phyloP scores from a whole-genome alignment of 2,888 invertebrate genomes.

The Ypsolopha sequella region DNA sequence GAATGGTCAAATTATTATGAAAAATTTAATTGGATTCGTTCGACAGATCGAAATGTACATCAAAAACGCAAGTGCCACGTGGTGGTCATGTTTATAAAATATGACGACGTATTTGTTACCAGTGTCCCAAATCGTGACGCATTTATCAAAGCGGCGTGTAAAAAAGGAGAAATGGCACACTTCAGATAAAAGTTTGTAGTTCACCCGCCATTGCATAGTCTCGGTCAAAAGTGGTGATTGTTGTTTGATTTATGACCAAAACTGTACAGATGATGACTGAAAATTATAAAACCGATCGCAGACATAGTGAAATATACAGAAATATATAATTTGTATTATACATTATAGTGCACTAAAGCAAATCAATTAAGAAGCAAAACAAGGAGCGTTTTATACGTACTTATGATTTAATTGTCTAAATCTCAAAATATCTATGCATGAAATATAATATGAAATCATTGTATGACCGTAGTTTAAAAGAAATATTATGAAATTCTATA shows the following conservation, averaged over 20 bases:
- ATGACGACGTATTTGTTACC: constrained; percentile 46
- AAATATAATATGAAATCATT: too few species aligned
- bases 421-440: constrained; percentile 1
- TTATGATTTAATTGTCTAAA: constrained; percentile 2
- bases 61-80: constrained; percentile 26
- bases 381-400: constrained; percentile 22
- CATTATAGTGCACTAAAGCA: constrained; percentile 38
- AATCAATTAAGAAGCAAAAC: constrained; percentile 37
- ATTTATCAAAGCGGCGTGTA: constrained; percentile 67
- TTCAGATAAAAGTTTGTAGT: constrained; percentile 44
- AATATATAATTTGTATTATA: constrained; percentile 7
- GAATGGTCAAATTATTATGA: too few species aligned
- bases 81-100: constrained; percentile 35
- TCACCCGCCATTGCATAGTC: constrained; percentile 17
- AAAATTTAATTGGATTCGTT: background rate
- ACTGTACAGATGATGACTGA: constrained; percentile 10
- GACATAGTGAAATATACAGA: constrained; percentile 9
- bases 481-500: background rate
- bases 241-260: background rate
- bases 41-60: background rate
- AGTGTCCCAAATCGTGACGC: constrained; percentile 68
- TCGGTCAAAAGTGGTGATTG: constrained; percentile 21
- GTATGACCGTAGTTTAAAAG: too few species aligned
- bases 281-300: constrained; percentile 6
- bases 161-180: constrained; percentile 66